Conservation (phyloP, 92 coral and sea anemone species). For the Porites evermanni region DNA sequence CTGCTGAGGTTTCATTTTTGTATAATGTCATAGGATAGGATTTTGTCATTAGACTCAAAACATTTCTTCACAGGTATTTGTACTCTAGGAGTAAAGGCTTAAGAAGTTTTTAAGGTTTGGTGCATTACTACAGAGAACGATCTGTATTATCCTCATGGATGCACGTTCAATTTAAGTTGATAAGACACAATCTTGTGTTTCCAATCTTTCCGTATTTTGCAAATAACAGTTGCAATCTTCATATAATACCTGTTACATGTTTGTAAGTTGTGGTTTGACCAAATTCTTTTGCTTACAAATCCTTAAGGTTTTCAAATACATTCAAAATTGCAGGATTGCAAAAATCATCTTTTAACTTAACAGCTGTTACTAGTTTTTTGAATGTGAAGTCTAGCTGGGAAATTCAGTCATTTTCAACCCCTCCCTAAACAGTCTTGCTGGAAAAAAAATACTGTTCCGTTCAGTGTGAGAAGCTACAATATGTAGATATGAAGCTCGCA, state of each 20-base stretch:
- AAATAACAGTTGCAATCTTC: background rate
- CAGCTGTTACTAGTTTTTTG: no score
- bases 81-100: no score
- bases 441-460: background rate
- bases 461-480: background rate
- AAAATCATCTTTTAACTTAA: background rate
- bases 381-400: no score
- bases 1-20: no score
- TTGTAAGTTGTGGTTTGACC: no score
- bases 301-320: background rate
- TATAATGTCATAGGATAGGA: no score
- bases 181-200: constrained; percentile 15
- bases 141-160: background rate
- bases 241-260: background rate
- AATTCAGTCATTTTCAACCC: no score
- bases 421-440: background rate
- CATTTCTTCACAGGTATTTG: no score
- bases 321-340: constrained; percentile 1
- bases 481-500: background rate
- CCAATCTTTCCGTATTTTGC: no score
- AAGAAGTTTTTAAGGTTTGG: no score
- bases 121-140: no score
- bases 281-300: background rate
- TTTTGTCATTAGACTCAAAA: no score
- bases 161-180: background rate